Evolutionary conservation across 2,888 invertebrate genomes (phyloP).

Genomic region (Callimorpha dominula): DNA sequence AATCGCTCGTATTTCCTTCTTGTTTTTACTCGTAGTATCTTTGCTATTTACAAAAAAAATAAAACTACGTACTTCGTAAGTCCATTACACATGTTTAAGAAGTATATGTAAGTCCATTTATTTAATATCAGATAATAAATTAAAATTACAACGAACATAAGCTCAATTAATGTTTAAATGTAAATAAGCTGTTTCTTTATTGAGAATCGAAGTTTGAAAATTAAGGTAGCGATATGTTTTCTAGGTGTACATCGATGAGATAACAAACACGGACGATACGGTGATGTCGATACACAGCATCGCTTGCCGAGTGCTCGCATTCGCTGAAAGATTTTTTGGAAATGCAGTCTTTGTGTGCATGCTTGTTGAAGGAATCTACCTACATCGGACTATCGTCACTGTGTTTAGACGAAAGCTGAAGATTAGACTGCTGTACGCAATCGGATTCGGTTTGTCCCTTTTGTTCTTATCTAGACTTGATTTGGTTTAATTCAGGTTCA

Average conservation of each 20-base stretch:
- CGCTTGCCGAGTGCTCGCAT: conserved; percentile 85
- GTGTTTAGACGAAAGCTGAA: conserved; percentile 87
- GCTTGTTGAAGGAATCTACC: conserved; percentile 88
- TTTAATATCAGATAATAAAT: too few relatives aligned
- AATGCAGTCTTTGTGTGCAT: conserved; percentile 90
- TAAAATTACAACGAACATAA: too few relatives aligned
- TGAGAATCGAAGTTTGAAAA: too few relatives aligned
- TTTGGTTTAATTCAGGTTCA: not conserved
- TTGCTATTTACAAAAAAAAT: too few relatives aligned
- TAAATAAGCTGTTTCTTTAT: too few relatives aligned
- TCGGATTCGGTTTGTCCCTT: conserved; percentile 74
- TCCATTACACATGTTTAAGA: too few relatives aligned
- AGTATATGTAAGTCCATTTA: too few relatives aligned
- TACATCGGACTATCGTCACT: conserved; percentile 89
- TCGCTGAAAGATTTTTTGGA: conserved; percentile 84
- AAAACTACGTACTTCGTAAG: too few relatives aligned
- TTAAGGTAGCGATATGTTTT: conserved; percentile 2
- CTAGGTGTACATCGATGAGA: conserved; percentile 85
- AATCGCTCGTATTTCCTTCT: too few relatives aligned
- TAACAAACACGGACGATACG: conserved; percentile 77
- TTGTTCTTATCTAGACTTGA: not conserved
- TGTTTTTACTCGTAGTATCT: too few relatives aligned
- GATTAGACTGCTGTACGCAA: conserved; percentile 76
- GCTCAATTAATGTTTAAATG: too few relatives aligned
- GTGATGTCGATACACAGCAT: conserved; percentile 83